These are phyloP conservation scores for Brachionus rubens DNA, from an alignment of 1,140 invertebrate species.

Conservation along the genomic window DNA sequence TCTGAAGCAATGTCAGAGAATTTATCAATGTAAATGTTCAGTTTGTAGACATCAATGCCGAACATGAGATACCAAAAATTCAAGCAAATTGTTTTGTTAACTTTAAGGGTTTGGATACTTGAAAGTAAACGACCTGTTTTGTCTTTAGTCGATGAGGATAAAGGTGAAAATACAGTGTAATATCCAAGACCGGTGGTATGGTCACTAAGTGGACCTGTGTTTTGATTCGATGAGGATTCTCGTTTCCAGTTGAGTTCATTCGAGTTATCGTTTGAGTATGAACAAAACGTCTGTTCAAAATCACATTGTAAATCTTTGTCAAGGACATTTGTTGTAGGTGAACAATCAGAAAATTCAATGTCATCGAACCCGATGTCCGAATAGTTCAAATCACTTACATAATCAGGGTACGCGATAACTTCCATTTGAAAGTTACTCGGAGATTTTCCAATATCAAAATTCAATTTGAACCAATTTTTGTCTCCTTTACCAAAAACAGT, in stretches of 20 bases:
- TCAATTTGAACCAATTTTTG: slow-evolving; percentile 11
- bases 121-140: slow-evolving; percentile 12
- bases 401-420: slow-evolving; percentile 11
- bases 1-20: neutral
- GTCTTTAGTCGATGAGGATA: slow-evolving; percentile 36
- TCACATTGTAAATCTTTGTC: slow-evolving; percentile 48
- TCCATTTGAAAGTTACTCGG: slow-evolving; percentile 29
- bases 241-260: slow-evolving; percentile 75
- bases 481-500: neutral
- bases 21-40: slow-evolving; percentile 51
- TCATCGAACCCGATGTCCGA: slow-evolving; percentile 53
- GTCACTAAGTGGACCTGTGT: slow-evolving; percentile 50
- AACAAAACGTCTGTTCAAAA: slow-evolving; percentile 63
- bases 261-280: slow-evolving; percentile 69
- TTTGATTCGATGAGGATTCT: slow-evolving; percentile 61
- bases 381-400: neutral
- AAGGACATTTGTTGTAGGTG: neutral
- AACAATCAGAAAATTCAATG: slow-evolving; percentile 52
- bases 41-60: slow-evolving; percentile 49
- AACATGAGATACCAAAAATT: slow-evolving; percentile 35
- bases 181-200: slow-evolving; percentile 49
- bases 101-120: neutral
- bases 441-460: slow-evolving; percentile 4
- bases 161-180: slow-evolving; percentile 26
- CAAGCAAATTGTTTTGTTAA: neutral